A percentile compares a stretch with the other conserved stretches of the same genome.
phyloP scores from a whole-genome alignment of 2,888 invertebrate genomes.

The Tenthredo livida region DNA sequence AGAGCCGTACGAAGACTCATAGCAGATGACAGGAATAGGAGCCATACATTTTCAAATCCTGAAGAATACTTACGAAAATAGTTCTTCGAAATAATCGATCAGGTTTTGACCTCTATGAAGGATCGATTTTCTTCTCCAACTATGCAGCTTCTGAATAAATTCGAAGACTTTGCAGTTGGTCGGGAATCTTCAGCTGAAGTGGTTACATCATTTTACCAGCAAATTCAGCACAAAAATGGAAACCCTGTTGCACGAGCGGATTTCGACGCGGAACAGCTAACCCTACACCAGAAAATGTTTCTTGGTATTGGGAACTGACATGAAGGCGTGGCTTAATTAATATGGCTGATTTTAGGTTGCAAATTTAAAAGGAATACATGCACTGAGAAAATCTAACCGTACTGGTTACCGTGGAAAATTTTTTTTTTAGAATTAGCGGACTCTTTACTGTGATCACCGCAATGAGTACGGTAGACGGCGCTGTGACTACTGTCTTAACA shows the following conservation, averaged over 20 bases:
- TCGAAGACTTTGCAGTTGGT: conserved; percentile 4
- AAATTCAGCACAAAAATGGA: neutral
- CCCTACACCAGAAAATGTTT: conserved; percentile 53
- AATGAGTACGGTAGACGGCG: too few species aligned
- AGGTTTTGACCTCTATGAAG: neutral
- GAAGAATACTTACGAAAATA: neutral
- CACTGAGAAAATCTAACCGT: too few species aligned
- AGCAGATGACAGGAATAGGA: neutral
- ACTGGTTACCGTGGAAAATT: too few species aligned
- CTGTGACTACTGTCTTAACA: too few species aligned
- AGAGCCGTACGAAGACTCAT: neutral
- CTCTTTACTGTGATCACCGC: too few species aligned
- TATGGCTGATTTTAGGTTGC: too few species aligned
- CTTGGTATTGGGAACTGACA: conserved; percentile 51
- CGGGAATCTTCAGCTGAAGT: neutral
- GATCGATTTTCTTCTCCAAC: too few species aligned
- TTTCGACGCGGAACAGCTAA: conserved; percentile 48
- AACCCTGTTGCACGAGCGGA: conserved; percentile 39
- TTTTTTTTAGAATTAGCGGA: too few species aligned
- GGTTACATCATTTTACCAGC: neutral
- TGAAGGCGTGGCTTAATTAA: too few species aligned
- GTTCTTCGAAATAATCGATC: conserved; percentile 3
- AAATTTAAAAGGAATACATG: too few species aligned
- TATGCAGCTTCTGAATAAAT: neutral
- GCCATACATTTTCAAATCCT: neutral